phyloP scores from a whole-genome alignment of 2,797 vertebrate species.

The Trachurus trachurus region DNA sequence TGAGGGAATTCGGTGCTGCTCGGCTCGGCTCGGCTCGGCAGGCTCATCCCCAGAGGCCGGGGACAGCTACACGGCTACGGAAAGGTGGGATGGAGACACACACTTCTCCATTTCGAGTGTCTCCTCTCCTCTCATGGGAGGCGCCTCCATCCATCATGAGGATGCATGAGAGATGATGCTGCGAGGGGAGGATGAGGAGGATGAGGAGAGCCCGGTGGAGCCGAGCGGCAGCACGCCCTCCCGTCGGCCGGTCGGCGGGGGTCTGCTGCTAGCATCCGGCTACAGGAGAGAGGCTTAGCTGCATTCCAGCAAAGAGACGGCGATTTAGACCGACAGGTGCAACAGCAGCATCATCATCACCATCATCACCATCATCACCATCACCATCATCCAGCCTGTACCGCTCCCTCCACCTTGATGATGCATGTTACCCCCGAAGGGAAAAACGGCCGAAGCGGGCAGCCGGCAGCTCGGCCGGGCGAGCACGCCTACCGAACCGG shows the following conservation, averaged over 20 bases:
- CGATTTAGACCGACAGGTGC: slow-evolving; percentile 77
- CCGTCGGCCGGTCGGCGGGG: too few relatives aligned
- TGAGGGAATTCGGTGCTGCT: background rate
- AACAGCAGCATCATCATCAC: slow-evolving; percentile 53
- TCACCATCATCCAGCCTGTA: slow-evolving; percentile 21
- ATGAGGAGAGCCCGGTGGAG: slow-evolving; percentile 1
- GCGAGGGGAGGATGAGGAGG: slow-evolving; percentile 12
- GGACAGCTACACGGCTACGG: background rate
- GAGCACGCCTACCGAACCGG: background rate
- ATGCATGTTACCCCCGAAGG: background rate
- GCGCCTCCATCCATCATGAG: slow-evolving; percentile 59
- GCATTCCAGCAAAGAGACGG: slow-evolving; percentile 67
- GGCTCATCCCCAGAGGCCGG: background rate
- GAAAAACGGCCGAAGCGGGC: background rate
- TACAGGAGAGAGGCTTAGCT: slow-evolving; percentile 48
- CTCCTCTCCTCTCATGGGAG: slow-evolving; percentile 57
- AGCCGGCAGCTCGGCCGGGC: background rate
- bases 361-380: slow-evolving; percentile 9
- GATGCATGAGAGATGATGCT: slow-evolving; percentile 31
- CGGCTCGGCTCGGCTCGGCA: background rate
- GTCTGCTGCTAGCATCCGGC: slow-evolving; percentile 41
- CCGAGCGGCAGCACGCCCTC: slow-evolving; percentile 1
- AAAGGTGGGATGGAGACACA: slow-evolving; percentile 13
- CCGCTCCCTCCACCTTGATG: slow-evolving; percentile 17
- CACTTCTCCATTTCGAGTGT: slow-evolving; percentile 36